Conservation (phyloP, 2,888 invertebrate species). For the Caenorhabditis plicata region DNA sequence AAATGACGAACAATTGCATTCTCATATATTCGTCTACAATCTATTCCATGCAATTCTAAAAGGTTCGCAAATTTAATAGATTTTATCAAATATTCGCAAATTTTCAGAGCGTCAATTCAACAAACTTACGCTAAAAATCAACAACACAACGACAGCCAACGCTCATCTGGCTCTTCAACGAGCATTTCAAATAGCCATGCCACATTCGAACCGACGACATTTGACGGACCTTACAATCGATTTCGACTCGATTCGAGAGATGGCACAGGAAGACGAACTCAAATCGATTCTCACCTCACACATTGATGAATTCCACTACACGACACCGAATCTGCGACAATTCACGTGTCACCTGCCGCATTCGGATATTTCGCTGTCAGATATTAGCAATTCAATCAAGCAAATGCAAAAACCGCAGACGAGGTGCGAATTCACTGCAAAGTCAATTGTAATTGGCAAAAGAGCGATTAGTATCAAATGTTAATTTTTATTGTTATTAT, state of each 20-base stretch:
- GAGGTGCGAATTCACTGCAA: no score
- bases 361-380: slow-evolving; percentile 9
- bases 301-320: slow-evolving; percentile 14
- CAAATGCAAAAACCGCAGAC: slow-evolving; percentile 9
- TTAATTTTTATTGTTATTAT: no score
- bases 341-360: slow-evolving; percentile 27
- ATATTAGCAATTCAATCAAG: slow-evolving; percentile 11
- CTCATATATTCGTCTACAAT: slow-evolving; percentile 8
- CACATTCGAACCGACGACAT: slow-evolving; percentile 4
- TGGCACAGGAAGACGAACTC: slow-evolving; percentile 7
- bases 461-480: no score
- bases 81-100: no score
- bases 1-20: no score
- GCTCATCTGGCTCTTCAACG: slow-evolving; percentile 19
- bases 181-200: slow-evolving; percentile 19
- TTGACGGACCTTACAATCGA: slow-evolving; percentile 16
- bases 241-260: slow-evolving; percentile 16
- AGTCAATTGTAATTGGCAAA: no score
- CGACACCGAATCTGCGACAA: slow-evolving; percentile 20
- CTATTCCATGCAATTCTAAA: slow-evolving; percentile 14
- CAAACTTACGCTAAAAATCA: slow-evolving; percentile 10
- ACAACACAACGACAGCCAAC: slow-evolving; percentile 12
- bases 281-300: slow-evolving; percentile 12
- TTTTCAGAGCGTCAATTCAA: slow-evolving; percentile 9
- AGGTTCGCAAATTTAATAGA: no score